A percentile compares a stretch with the other conserved stretches of the same genome.
Evolutionary conservation across 2,113 vertebrate genomes (phyloP).

Genomic region (Ondatra zibethicus): DNA sequence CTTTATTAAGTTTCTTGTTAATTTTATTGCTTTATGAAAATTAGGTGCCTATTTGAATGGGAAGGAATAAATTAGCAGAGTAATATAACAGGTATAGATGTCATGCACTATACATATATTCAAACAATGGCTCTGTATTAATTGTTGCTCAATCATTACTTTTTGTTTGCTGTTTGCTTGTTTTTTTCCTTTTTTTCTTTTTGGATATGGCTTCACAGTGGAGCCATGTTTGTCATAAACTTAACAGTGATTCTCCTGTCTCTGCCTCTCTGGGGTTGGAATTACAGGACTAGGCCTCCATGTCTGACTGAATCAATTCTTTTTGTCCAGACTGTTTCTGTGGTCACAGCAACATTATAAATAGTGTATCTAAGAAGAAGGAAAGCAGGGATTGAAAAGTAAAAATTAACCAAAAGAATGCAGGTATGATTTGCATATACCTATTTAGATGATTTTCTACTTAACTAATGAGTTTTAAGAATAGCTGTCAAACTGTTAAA

Average conservation of each 20-base stretch:
- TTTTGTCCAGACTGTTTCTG: neutral
- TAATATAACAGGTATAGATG: neutral
- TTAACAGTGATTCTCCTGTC: neutral
- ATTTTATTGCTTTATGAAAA: slow-evolving; percentile 8
- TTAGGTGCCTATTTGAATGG: neutral
- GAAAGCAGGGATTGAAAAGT: neutral
- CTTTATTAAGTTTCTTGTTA: neutral
- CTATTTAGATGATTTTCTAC: neutral
- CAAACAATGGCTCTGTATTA: neutral
- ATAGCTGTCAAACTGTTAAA: neutral
- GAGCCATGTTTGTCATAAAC: neutral
- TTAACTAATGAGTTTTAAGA: neutral
- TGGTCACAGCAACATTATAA: neutral
- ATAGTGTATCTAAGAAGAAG: neutral
- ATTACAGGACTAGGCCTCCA: neutral
- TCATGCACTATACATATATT: neutral
- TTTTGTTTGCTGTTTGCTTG: neutral
- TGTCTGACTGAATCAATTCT: neutral
- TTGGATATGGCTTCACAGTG: neutral
- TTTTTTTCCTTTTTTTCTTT: neutral
- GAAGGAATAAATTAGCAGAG: neutral
- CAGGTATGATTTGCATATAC: neutral
- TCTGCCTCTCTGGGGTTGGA: neutral
- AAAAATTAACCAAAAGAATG: neutral
- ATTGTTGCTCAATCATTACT: neutral